These are phyloP conservation scores for Phoxinus dragarum DNA, from an alignment of 2,797 vertebrate genomes.

Conservation along the genomic window DNA sequence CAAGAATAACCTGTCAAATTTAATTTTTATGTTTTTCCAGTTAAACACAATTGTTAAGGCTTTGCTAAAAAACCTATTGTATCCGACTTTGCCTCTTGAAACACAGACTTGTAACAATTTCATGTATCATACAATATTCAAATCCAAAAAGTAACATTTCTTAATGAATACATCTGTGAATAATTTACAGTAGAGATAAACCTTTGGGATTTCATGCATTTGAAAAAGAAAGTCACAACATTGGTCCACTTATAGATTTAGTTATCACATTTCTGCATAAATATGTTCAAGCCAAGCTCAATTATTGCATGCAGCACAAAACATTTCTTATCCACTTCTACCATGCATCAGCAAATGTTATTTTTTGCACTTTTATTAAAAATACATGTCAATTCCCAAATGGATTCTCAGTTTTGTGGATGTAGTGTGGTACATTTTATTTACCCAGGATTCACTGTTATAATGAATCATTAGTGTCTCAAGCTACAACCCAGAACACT, in stretches of 20 bases:
- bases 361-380: conserved; percentile 69
- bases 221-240: conserved; percentile 22
- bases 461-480: conserved; percentile 34
- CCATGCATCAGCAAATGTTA: conserved; percentile 78
- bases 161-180: conserved; percentile 11
- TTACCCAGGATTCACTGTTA: conserved; percentile 2
- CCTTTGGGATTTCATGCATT: conserved; percentile 39
- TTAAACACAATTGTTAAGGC: background rate
- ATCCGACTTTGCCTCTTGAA: conserved; percentile 15
- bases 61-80: background rate
- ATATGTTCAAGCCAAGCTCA: conserved; percentile 70
- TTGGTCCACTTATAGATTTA: conserved; percentile 27
- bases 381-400: conserved; percentile 68
- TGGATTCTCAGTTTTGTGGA: conserved; percentile 47
- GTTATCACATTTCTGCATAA: conserved; percentile 69
- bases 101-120: conserved; percentile 23
- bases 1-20: conserved; percentile 57
- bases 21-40: background rate
- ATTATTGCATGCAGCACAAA: conserved; percentile 87
- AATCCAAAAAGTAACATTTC: background rate
- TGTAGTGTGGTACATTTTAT: conserved; percentile 6
- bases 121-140: conserved; percentile 19
- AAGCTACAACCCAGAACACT: conserved; percentile 38
- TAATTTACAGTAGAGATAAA: conserved; percentile 30
- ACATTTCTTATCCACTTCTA: conserved; percentile 74